A percentile compares a stretch with the other conserved stretches of the same genome.
phyloP scores from a whole-genome alignment of 2,888 invertebrate species.

The Drosophila sordidapex region DNA sequence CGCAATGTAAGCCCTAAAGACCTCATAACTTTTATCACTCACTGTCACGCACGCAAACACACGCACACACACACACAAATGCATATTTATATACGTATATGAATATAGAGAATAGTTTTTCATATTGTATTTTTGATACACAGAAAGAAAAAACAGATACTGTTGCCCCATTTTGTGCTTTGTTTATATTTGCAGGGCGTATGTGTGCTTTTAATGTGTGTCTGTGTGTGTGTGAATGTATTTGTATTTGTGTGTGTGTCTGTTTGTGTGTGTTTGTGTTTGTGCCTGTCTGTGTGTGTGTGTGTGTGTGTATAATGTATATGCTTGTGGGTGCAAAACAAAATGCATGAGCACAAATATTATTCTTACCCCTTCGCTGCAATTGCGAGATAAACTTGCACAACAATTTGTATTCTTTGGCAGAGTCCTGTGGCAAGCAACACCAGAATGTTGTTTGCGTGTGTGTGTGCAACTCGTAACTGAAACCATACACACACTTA shows the following conservation, averaged over 20 bases:
- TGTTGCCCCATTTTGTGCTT: conserved; percentile 45
- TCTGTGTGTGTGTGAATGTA: not conserved
- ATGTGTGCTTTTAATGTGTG: not conserved
- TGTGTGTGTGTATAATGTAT: not conserved
- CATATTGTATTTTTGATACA: conserved; percentile 36
- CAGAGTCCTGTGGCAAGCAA: conserved; percentile 46
- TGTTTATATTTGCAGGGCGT: conserved; percentile 6
- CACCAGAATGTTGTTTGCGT: conserved; percentile 24
- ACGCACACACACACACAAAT: conserved; percentile 20
- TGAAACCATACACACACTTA: conserved; percentile 18
- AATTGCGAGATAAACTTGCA: conserved; percentile 51
- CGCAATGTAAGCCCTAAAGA: conserved; percentile 42
- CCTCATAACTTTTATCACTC: conserved; percentile 73
- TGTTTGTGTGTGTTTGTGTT: not conserved
- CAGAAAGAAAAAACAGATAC: conserved; percentile 6
- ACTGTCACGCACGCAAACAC: conserved; percentile 55
- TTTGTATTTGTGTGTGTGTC: not conserved
- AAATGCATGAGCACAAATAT: conserved; percentile 29
- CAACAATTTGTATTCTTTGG: conserved; percentile 57
- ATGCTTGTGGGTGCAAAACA: conserved; percentile 17
- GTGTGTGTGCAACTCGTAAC: conserved; percentile 18
- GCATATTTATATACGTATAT: conserved; percentile 6
- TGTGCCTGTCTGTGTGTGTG: not conserved
- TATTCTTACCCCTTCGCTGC: conserved; percentile 42
- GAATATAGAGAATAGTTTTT: conserved; percentile 12